Evolutionary conservation across 2,113 vertebrate genomes (phyloP), one percentile per base, ranked within the genome.

Genomic region (Toxostoma redivivum): DNA sequence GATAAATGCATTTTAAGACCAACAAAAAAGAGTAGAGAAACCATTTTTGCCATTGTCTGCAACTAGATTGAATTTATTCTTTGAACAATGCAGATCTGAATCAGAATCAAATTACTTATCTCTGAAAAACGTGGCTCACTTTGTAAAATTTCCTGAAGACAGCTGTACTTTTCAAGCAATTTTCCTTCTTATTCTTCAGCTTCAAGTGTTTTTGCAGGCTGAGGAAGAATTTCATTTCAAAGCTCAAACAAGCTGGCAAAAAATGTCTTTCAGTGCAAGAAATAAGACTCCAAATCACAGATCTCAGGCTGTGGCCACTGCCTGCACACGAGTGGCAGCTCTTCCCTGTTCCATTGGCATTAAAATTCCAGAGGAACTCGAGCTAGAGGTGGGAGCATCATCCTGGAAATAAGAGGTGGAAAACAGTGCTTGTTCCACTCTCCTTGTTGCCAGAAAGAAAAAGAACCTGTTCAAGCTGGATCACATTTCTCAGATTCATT

Each of bases 61-160:
- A 61, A 48, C 44, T 73, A 94, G 71, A 93, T 33, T 66, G 73
- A 94, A 88, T 86, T 91, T 81, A 23, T 94, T 90, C 91, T 94
- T 85, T 81, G 85, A 97, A 69, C 81, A 33, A 28, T 78, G 42
- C 45, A 8, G 54, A 50, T 93, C 79, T 95, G 84, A 97, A 82
- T 95, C 81, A 81, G 79, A 96, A 81, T 91, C 60, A 74, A 86
- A 94, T 93, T 73, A 35, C 81, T 77, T 74, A 16, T 73, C 69
- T 95, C 86, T 72, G 71, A 82, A 85, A 96, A 90, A 70, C 2
- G 1, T 40, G 19, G 24, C 83, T 85, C 25, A 56, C 81, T 93
- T 91, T 86, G 69, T 78, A 86, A 91, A 90, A 72, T 71, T 90
- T 88, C 93, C 81, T 58, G 24, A 33, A 87, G 64, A 70, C 65